Evolutionary conservation across 2,113 vertebrate genomes (phyloP).

Genomic region (Nannospalax galili): DNA sequence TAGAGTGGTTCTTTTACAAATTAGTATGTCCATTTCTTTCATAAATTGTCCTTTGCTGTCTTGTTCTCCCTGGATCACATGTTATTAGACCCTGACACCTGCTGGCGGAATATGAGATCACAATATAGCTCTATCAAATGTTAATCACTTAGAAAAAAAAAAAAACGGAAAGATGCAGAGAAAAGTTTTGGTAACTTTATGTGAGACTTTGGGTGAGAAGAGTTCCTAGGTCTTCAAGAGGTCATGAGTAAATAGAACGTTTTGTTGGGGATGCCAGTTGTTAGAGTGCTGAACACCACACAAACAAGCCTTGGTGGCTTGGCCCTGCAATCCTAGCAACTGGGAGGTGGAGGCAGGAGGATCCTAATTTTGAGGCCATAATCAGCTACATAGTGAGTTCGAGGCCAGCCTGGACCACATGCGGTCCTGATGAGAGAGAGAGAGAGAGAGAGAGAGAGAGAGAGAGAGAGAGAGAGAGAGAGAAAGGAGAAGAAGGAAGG

Average conservation of each 20-base stretch:
- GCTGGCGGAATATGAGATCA: constrained; percentile 16
- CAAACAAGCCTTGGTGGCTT: not conserved
- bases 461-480: too few species aligned
- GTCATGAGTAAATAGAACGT: not conserved
- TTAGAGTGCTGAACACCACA: not conserved
- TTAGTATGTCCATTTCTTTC: not conserved
- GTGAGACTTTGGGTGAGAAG: not conserved
- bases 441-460: not conserved
- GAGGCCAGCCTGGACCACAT: not conserved
- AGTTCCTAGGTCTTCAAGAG: not conserved
- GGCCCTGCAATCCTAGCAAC: not conserved
- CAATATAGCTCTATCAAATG: constrained; percentile 59
- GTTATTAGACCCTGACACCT: constrained; percentile 64
- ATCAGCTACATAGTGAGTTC: not conserved
- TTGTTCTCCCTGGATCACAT: not conserved
- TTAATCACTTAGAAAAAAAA: too few species aligned
- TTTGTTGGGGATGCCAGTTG: not conserved
- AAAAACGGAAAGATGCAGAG: too few species aligned
- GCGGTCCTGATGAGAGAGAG: not conserved
- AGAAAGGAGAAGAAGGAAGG: too few species aligned
- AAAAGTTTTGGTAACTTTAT: not conserved
- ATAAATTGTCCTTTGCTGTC: rapidly evolving
- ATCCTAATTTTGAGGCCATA: not conserved
- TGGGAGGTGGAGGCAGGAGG: not conserved
- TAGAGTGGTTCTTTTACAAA: not conserved